Percentiles rank a stretch among this genome's conserved stretches.
These are phyloP conservation scores for Standfussiana lucernea DNA, from an alignment of 2,888 invertebrate genomes.

Conservation along the genomic window DNA sequence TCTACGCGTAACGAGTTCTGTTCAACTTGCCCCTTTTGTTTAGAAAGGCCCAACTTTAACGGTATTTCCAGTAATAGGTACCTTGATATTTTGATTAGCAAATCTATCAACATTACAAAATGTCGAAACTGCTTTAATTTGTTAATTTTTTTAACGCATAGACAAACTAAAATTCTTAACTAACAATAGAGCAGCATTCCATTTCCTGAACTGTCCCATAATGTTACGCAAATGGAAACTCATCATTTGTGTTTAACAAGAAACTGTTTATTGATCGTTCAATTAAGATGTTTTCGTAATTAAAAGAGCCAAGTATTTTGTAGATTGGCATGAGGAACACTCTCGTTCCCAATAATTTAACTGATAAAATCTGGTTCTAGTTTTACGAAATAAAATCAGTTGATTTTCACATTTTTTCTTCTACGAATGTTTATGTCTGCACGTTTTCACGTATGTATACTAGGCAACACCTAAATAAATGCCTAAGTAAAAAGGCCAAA, in stretches of 20 bases:
- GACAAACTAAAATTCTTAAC: slow-evolving; percentile 12
- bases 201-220: slow-evolving; percentile 23
- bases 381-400: slow-evolving; percentile 16
- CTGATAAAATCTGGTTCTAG: slow-evolving; percentile 35
- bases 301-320: slow-evolving; percentile 37
- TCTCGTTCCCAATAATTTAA: slow-evolving; percentile 37
- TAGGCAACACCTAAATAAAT: not conserved
- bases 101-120: slow-evolving; percentile 3
- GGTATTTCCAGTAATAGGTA: not conserved
- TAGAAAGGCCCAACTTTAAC: slow-evolving; percentile 55
- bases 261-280: slow-evolving; percentile 52
- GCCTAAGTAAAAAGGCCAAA: not conserved
- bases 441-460: not conserved
- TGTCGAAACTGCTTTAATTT: not conserved
- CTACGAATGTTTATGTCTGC: not conserved
- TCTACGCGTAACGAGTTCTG: slow-evolving; percentile 58
- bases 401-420: not conserved
- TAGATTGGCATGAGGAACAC: slow-evolving; percentile 44
- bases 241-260: slow-evolving; percentile 26
- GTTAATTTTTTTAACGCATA: too few species aligned
- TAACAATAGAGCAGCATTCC: slow-evolving; percentile 30
- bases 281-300: slow-evolving; percentile 56
- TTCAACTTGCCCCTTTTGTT: slow-evolving; percentile 50
- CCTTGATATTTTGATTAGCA: slow-evolving; percentile 3
- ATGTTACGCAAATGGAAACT: slow-evolving; percentile 47